Base-by-base conservation (phyloP, 2,113 vertebrate genomes). In the Eulemur rufifrons region DNA sequence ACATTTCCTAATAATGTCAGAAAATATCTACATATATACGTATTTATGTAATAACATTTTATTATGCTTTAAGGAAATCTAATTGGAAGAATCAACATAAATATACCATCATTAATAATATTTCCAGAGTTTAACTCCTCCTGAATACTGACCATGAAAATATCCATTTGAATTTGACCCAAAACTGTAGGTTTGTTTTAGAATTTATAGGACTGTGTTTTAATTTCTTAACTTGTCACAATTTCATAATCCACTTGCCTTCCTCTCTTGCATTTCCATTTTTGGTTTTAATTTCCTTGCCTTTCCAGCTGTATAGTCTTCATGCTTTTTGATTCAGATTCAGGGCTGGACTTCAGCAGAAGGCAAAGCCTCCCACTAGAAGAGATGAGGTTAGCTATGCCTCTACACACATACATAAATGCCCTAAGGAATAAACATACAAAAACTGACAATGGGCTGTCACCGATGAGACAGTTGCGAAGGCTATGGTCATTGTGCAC, bases 371-470 rank as follows among this genome's bases (percentile, higher is more conserved):
- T 21, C 91, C 23, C 1, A 32, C 86, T 29, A 91, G 81, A 76
- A 45, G 7, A 97, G 86, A 94, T 27, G 85, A 27, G 23, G 61
- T 37, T 64, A 96, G 56, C 17, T 6, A 13, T 83, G 5, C 34
- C 92, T 98, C 66, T 96, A 91, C 98, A 97, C 86, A 63, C 52
- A 96, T 73, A 50, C 87, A 77, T 29, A 95, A 76, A 71, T 80
- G 20, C 25, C 80, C 80, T 39, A 91, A 95, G 92, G 56, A 18
- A 63, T 89, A 94, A 97, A 56, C 39, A 66, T 63, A 45, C 34
- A 45, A 78, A 45, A 68, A 27, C 39, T 86, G 47, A 81, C 92
- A 95, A n/a, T 27, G 15, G 6, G 15, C 34, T 52, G 10, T n/a
- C 88, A 82, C 32, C 11, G 27, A 73, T 39, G 8, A 42, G 34